Evolutionary conservation across 2,797 vertebrate genomes (phyloP).

Genomic region (Caiman crocodilus): DNA sequence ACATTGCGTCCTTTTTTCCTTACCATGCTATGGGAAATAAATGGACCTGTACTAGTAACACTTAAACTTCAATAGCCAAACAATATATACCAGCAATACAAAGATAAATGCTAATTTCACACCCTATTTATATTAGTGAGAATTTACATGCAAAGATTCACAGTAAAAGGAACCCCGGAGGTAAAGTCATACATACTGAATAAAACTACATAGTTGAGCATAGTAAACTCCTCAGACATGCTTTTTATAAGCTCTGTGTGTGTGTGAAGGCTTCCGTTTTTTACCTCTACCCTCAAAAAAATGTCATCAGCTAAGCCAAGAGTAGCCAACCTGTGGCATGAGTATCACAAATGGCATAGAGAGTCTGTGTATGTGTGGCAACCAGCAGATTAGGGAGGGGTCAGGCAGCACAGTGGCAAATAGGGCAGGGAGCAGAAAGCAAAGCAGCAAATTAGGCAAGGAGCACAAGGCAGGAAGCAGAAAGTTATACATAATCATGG

Average conservation of each 20-base stretch:
- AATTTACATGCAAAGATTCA: neutral
- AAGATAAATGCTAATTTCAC: neutral
- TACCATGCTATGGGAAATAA: neutral
- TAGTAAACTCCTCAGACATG: neutral
- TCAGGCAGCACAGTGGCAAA: no score
- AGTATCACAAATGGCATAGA: no score
- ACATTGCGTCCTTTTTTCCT: neutral
- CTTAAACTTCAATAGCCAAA: neutral
- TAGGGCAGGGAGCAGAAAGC: no score
- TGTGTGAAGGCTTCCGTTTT: neutral
- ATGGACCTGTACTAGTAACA: rapidly evolving
- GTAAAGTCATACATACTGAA: neutral
- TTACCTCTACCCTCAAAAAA: neutral
- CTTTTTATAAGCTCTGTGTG: neutral
- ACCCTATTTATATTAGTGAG: neutral
- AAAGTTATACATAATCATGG: no score
- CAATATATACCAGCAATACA: neutral
- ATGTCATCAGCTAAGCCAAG: neutral
- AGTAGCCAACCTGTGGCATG: no score
- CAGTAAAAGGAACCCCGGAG: neutral
- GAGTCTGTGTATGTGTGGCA: neutral
- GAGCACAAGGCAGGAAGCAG: no score
- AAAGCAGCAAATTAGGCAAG: no score
- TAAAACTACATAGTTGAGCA: neutral
- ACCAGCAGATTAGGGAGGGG: no score